These are phyloP conservation scores for Pocota personata DNA, from an alignment of 2,888 invertebrate genomes.

Conservation along the genomic window DNA sequence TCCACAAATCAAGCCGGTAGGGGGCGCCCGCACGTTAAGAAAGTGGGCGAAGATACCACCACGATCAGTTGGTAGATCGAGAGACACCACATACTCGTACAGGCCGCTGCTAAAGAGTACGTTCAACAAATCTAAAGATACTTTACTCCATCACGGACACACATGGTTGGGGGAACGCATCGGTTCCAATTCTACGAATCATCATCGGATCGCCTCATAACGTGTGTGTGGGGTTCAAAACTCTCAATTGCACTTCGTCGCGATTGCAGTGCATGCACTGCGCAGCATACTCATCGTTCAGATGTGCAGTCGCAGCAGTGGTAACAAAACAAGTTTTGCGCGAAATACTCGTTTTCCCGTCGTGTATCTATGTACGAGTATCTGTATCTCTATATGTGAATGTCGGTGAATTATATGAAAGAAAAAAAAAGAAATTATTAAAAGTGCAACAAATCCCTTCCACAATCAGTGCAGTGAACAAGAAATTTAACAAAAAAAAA, in stretches of 20 bases:
- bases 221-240: slow-evolving; percentile 64
- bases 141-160: background rate
- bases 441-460: slow-evolving; percentile 56
- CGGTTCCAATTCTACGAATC: slow-evolving; percentile 62
- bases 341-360: slow-evolving; percentile 60
- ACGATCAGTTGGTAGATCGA: slow-evolving; percentile 35
- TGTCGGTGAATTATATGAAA: slow-evolving; percentile 33
- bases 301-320: slow-evolving; percentile 35
- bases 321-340: slow-evolving; percentile 66
- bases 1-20: slow-evolving; percentile 28
- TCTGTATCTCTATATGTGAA: slow-evolving; percentile 18
- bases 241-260: slow-evolving; percentile 69
- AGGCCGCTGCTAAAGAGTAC: slow-evolving; percentile 29
- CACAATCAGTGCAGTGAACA: slow-evolving; percentile 58
- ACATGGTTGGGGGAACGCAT: slow-evolving; percentile 40
- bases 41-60: slow-evolving; percentile 38
- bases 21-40: slow-evolving; percentile 41
- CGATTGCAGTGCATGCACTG: slow-evolving; percentile 38
- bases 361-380: background rate
- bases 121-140: slow-evolving; percentile 38
- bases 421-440: slow-evolving; percentile 7
- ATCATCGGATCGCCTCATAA: slow-evolving; percentile 22
- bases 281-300: slow-evolving; percentile 39
- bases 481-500: slow-evolving; percentile 12
- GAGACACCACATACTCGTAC: background rate